Percentiles rank a stretch among this genome's conserved stretches.
Conservation (phyloP, 2,797 vertebrate species). For the Sitta carolinensis region DNA sequence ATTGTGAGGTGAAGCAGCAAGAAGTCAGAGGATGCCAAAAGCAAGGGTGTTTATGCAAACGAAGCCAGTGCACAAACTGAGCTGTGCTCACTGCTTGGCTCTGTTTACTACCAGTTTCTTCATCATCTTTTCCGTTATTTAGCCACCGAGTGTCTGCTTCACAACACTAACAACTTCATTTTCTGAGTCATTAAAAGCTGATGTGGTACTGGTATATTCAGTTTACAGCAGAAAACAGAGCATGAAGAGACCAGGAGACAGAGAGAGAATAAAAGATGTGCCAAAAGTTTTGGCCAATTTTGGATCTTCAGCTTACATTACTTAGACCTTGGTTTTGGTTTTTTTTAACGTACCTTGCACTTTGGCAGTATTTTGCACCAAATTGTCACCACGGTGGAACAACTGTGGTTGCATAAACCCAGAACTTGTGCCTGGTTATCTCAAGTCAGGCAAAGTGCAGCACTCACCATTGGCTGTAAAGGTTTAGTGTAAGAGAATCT, state of each 20-base stretch:
- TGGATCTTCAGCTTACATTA: not conserved
- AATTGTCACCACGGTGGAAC: not conserved
- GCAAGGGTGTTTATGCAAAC: not conserved
- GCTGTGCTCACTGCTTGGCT: not conserved
- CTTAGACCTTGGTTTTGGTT: not conserved
- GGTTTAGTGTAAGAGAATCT: not conserved
- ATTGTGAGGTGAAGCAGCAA: not conserved
- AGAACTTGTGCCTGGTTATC: not conserved
- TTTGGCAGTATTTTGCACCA: not conserved
- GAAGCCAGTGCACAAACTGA: not conserved
- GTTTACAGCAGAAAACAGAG: not conserved
- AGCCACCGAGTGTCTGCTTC: not conserved
- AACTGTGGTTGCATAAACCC: not conserved
- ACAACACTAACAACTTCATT: not conserved
- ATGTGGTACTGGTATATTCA: not conserved
- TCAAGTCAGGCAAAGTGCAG: not conserved
- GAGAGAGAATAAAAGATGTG: not conserved
- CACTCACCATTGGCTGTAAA: not conserved
- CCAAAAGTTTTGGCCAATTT: not conserved
- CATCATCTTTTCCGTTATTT: conserved; percentile 37
- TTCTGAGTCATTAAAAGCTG: not conserved
- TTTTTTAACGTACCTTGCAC: not conserved
- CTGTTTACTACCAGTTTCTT: conserved; percentile 10
- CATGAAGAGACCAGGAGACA: not conserved
- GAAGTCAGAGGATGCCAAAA: not conserved